Percentiles rank a stretch among this genome's conserved stretches.
Evolutionary conservation across 2,797 vertebrate genomes (phyloP).

Genomic region (Lithobates sylvaticus): DNA sequence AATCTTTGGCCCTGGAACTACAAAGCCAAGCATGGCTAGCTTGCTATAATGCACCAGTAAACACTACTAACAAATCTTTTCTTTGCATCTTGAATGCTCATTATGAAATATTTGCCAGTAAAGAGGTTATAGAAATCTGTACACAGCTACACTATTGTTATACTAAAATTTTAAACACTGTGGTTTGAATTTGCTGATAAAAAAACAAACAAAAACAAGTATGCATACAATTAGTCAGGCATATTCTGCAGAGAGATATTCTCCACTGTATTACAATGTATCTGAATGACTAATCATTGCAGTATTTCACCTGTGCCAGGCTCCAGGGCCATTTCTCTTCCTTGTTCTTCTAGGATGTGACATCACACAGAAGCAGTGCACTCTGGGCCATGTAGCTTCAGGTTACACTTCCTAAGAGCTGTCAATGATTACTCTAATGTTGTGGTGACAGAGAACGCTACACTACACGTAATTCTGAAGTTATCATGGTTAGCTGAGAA

Average conservation of each 20-base stretch:
- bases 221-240: neutral
- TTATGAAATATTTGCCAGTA: too few relatives aligned
- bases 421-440: neutral
- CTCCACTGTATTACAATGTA: neutral
- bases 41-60: neutral
- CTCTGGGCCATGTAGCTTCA: conserved; percentile 32
- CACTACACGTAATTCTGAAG: neutral
- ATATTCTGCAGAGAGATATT: too few relatives aligned
- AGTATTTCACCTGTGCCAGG: conserved; percentile 6
- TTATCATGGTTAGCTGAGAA: neutral
- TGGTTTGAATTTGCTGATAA: too few relatives aligned
- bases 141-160: neutral
- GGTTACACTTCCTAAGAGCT: neutral
- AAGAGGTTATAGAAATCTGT: neutral
- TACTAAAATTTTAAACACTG: too few relatives aligned
- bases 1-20: too few relatives aligned
- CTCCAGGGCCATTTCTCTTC: conserved; percentile 34
- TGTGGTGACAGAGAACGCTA: neutral
- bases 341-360: conserved; percentile 34
- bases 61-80: neutral
- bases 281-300: neutral
- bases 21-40: neutral
- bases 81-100: neutral
- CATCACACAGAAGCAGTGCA: conserved; percentile 25
- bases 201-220: too few relatives aligned